phyloP scores from a whole-genome alignment of 1,140 invertebrate species.

The Leptinotarsa texana region DNA sequence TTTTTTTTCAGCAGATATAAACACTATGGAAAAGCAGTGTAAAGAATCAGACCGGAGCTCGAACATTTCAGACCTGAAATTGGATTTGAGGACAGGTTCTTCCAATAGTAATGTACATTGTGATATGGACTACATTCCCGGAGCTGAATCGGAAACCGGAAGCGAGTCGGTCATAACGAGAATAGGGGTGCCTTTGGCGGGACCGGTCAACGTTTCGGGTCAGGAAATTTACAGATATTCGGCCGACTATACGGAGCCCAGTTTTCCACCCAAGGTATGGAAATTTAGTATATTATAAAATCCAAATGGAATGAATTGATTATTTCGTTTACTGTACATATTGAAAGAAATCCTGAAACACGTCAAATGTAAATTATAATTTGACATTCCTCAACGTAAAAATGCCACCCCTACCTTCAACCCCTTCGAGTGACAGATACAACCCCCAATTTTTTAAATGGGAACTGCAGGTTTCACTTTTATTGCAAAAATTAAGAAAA shows the following conservation, averaged over 20 bases:
- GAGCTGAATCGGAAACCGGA: constrained; percentile 56
- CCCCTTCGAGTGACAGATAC: too few relatives aligned
- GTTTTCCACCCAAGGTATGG: constrained; percentile 71
- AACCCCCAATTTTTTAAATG: too few relatives aligned
- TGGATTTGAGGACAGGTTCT: constrained; percentile 82
- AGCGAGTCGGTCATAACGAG: constrained; percentile 55
- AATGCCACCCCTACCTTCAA: too few relatives aligned
- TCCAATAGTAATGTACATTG: constrained; percentile 73
- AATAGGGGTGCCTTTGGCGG: constrained; percentile 71
- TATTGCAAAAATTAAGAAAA: too few relatives aligned
- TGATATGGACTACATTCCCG: constrained; percentile 61
- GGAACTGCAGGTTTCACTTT: too few relatives aligned
- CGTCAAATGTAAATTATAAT: too few relatives aligned
- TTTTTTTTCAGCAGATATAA: constrained; percentile 45
- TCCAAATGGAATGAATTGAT: too few relatives aligned
- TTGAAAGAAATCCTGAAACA: too few relatives aligned
- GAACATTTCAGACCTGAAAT: constrained; percentile 87
- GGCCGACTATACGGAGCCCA: constrained; percentile 82
- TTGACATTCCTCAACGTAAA: too few relatives aligned
- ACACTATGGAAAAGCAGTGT: constrained; percentile 75
- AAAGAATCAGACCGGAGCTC: constrained; percentile 87
- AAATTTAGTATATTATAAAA: too few relatives aligned
- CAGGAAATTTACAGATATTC: constrained; percentile 79
- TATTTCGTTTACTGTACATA: too few relatives aligned
- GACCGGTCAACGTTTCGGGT: constrained; percentile 72